Base-by-base conservation (phyloP, 2,113 vertebrate genomes). In the Riparia riparia region DNA sequence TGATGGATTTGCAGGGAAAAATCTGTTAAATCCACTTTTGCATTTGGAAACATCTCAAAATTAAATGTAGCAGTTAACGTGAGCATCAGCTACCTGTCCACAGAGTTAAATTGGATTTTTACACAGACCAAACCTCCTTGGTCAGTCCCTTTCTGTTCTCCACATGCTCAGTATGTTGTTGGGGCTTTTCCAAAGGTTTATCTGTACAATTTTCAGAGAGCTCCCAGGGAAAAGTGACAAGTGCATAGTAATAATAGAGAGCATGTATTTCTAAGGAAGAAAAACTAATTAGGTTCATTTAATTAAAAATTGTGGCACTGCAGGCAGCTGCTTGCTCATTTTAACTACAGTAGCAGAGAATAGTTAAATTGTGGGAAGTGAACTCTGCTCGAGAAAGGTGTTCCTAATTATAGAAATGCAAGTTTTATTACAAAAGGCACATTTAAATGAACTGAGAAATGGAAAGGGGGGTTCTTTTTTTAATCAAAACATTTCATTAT, bases 231-330 rank as follows among this genome's bases (percentile, higher is more conserved):
- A 77, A 80, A 90, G 79, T 69, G 58, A 80, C 49, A 90, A 70
- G 37, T 83, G 65, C 72, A 24, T 39, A 84, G 80, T 53, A 81
- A 93, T 93, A 89, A 89, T 31, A 83, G 71, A 82, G 60, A 81
- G 22, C 72, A 11, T 90, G 68, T 65, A 82, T 95, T 96, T 95
- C 41, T 39, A 89, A 78, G 42, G 81, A 87, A 89, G 63, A 90
- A 81, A 86, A 96, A 47, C 74, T 93, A 96, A 97, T 97, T 93
- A 96, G 60, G 73, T 81, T 95, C 34, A 41, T 84, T 96, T 96
- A 96, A 96, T 96, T 95, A 94, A 93, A 88, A 82, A 77, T 49
- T 17, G 72, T 65, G 42, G 70, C 51, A 87, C 90, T 91, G 86
- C 80, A 96, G 93, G 93, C 93, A 90, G 56, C 60, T 60, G 61